Percentiles rank a stretch among this genome's conserved stretches.
Conservation (phyloP, 2,888 invertebrate species). For the Cephus spinipes region DNA sequence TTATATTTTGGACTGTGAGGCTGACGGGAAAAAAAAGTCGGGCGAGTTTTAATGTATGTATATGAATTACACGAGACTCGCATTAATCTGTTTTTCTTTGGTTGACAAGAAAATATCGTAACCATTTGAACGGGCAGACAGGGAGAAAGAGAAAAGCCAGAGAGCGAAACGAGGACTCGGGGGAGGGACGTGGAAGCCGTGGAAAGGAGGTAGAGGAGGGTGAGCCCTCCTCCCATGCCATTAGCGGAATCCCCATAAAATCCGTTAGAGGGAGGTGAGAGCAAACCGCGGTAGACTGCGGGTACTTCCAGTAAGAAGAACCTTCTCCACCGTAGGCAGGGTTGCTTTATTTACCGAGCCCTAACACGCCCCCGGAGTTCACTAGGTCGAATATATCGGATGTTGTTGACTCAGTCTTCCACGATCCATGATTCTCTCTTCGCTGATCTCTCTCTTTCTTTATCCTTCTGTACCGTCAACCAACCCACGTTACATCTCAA, state of each 20-base stretch:
- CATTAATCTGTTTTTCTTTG: slow-evolving; percentile 40
- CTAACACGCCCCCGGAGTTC: slow-evolving; percentile 34
- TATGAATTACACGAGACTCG: slow-evolving; percentile 27
- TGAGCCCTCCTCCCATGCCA: slow-evolving; percentile 43
- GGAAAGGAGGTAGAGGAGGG: slow-evolving; percentile 7
- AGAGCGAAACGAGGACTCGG: slow-evolving; percentile 15
- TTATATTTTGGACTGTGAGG: background rate
- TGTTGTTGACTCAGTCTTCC: slow-evolving; percentile 33
- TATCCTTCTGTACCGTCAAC: slow-evolving; percentile 14
- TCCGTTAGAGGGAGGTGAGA: slow-evolving; percentile 31
- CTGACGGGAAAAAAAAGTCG: too few species aligned
- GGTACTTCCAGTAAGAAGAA: slow-evolving; percentile 1
- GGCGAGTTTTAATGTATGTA: slow-evolving; percentile 19
- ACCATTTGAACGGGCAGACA: slow-evolving; percentile 27
- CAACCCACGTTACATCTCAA: slow-evolving; percentile 19
- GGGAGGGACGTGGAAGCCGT: slow-evolving; percentile 2
- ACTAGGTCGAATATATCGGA: slow-evolving; percentile 35
- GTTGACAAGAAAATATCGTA: slow-evolving; percentile 35
- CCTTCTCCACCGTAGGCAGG: slow-evolving; percentile 5
- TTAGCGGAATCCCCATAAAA: slow-evolving; percentile 52
- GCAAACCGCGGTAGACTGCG: slow-evolving; percentile 3
- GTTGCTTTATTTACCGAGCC: slow-evolving; percentile 36
- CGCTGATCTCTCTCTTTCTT: slow-evolving; percentile 11
- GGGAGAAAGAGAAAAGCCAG: slow-evolving; percentile 13
- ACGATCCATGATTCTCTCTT: slow-evolving; percentile 8